Base-by-base conservation (phyloP, 2,888 invertebrate genomes). In the Caenorhabditis sp. region DNA sequence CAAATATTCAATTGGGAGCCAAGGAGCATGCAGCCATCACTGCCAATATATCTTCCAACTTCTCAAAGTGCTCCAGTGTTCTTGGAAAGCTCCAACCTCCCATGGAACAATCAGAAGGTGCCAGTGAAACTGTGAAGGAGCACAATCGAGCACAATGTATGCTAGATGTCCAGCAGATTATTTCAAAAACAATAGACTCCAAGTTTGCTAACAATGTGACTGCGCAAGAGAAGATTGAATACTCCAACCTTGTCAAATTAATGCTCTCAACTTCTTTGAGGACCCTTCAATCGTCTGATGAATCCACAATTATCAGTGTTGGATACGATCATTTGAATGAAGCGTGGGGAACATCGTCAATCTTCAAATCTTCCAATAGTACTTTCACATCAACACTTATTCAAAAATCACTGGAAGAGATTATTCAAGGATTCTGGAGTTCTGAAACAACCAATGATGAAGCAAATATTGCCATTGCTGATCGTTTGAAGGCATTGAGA, bases 391-490 rank as follows among this genome's bases (percentile, higher is more conserved):
- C 23, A 23, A 56, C 62, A 26, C 23, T 53, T 25, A 58, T 69
- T 4, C 63, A 53, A 49, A 31, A 76, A 14, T 66, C 73, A 20
- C 59, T 54, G 31, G 75, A 78, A 43, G 63, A 67, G 27, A 50
- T 63, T 7, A 43, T 67, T 31, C 62, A 65, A 61, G 77, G 77
- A 58, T 65, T 75, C 65, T 78, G 75, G 75, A 70, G 56, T 26
- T 65, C 70, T 21, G 54, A 62, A 20, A 60, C n/a, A n/a, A n/a
- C 26, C 4, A 54, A 27, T 43, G 43, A 43, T 17, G 43, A 43
- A 43, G 2, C 7, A 17, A 14, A 10, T 3, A 43, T 3, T 43
- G 17, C 17, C 17, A 43, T 10, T 43, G 14, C 3, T 17, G 43
- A 43, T 3, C 43, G 17, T 12, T 43, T 43, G 43, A 17, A 10